Evolutionary conservation across 2,888 invertebrate species (phyloP).

Genomic region (Dexiosoma caninum): DNA sequence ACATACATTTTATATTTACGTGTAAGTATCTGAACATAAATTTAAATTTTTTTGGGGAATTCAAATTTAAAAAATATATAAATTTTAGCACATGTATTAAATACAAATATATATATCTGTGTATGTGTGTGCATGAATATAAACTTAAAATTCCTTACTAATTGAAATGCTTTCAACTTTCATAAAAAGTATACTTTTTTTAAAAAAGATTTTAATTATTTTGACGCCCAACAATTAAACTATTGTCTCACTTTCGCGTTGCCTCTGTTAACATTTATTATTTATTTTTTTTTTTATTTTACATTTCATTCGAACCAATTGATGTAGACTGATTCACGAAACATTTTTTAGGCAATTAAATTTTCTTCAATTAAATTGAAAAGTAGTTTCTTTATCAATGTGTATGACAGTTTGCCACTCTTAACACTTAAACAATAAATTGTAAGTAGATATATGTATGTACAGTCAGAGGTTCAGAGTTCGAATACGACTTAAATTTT

Average conservation of each 20-base stretch:
- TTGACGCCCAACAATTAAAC: constrained; percentile 43
- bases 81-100: too few species aligned
- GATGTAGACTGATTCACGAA: not conserved
- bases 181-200: not conserved
- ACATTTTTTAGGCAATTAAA: constrained; percentile 42
- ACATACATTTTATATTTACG: too few species aligned
- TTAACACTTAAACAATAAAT: not conserved
- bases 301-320: not conserved
- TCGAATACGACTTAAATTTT: too few species aligned
- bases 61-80: too few species aligned
- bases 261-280: not conserved
- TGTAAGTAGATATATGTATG: not conserved
- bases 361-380: constrained; percentile 38
- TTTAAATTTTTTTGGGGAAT: too few species aligned
- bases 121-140: not conserved
- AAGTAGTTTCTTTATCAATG: constrained; percentile 17
- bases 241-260: constrained; percentile 4
- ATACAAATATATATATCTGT: not conserved
- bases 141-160: not conserved
- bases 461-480: too few species aligned
- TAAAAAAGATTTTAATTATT: constrained; percentile 2
- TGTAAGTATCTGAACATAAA: too few species aligned
- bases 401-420: not conserved
- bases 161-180: constrained; percentile 6
- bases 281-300: not conserved